Evolutionary conservation across 2,888 invertebrate genomes (phyloP).

Genomic region (Hemaris fuciformis): DNA sequence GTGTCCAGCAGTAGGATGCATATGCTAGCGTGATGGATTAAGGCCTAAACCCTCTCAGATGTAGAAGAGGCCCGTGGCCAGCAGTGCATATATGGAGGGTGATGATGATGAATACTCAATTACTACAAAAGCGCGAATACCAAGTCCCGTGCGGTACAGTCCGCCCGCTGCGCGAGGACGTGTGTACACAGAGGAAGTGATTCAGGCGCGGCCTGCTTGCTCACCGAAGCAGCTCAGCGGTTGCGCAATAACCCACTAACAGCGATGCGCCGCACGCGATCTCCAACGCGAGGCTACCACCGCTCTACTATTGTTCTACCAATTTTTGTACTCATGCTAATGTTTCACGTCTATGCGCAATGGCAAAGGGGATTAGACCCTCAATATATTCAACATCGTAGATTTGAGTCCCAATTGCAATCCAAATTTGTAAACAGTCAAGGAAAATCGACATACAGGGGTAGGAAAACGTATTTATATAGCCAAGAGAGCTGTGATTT

Average conservation of each 20-base stretch:
- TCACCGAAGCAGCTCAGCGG: slow-evolving; percentile 52
- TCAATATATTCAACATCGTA: too few relatives aligned
- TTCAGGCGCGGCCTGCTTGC: slow-evolving; percentile 70
- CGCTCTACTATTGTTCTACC: slow-evolving; percentile 19
- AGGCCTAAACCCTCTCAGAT: too few relatives aligned
- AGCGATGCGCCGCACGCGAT: slow-evolving; percentile 50
- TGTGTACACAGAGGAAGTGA: slow-evolving; percentile 74
- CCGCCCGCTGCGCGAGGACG: slow-evolving; percentile 58
- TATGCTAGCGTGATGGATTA: too few relatives aligned
- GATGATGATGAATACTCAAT: too few relatives aligned
- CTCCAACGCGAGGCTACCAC: slow-evolving; percentile 37
- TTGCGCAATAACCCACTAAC: slow-evolving; percentile 59
- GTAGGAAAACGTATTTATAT: too few relatives aligned
- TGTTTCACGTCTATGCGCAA: neutral
- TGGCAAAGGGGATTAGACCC: neutral
- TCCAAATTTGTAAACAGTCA: too few relatives aligned
- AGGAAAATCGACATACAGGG: too few relatives aligned
- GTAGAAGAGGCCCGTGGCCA: too few relatives aligned
- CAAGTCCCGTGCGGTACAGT: slow-evolving; percentile 35
- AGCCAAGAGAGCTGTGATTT: too few relatives aligned
- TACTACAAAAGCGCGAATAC: neutral
- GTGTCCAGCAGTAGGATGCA: too few relatives aligned
- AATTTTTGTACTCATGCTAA: neutral
- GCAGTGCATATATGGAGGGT: too few relatives aligned
- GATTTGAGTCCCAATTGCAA: too few relatives aligned